phyloP scores from a whole-genome alignment of 1,140 invertebrate genomes.

The Caenorhabditis brenneri region DNA sequence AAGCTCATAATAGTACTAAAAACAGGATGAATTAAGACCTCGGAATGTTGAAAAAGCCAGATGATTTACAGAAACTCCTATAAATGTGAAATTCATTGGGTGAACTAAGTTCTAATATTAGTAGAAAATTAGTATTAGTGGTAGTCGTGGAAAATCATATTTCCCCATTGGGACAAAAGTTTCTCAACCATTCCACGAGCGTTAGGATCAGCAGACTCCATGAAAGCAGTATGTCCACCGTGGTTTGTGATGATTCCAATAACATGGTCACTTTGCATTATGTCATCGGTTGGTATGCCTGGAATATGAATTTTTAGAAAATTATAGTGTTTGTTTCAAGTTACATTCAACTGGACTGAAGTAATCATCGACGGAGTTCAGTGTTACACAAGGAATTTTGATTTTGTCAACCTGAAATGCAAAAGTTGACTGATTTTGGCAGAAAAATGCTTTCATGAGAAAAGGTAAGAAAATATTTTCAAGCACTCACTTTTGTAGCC shows the following conservation, averaged over 20 bases:
- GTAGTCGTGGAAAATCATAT: conserved; percentile 44
- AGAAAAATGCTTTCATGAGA: too few relatives aligned
- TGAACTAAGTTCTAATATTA: too few relatives aligned
- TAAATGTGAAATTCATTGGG: too few relatives aligned
- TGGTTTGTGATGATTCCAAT: conserved; percentile 49
- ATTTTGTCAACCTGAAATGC: conserved; percentile 53
- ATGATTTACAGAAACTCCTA: too few relatives aligned
- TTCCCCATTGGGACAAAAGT: conserved; percentile 34
- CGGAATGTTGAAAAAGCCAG: too few relatives aligned
- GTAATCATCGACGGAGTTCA: conserved; percentile 56
- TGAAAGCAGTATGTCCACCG: conserved; percentile 58
- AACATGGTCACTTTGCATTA: conserved; percentile 48
- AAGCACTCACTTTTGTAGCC: conserved; percentile 27
- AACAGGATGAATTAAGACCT: too few relatives aligned
- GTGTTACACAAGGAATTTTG: conserved; percentile 50
- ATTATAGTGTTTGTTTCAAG: background rate
- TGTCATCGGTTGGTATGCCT: conserved; percentile 54
- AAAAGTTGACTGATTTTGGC: too few relatives aligned
- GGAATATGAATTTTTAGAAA: background rate
- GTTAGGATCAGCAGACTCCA: conserved; percentile 53
- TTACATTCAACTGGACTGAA: conserved; percentile 55
- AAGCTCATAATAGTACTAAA: too few relatives aligned
- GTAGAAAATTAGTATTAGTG: background rate
- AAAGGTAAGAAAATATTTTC: background rate
- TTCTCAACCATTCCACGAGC: conserved; percentile 52